Base-by-base conservation (phyloP, 2,888 invertebrate genomes). In the Cremastobaeus sp. region DNA sequence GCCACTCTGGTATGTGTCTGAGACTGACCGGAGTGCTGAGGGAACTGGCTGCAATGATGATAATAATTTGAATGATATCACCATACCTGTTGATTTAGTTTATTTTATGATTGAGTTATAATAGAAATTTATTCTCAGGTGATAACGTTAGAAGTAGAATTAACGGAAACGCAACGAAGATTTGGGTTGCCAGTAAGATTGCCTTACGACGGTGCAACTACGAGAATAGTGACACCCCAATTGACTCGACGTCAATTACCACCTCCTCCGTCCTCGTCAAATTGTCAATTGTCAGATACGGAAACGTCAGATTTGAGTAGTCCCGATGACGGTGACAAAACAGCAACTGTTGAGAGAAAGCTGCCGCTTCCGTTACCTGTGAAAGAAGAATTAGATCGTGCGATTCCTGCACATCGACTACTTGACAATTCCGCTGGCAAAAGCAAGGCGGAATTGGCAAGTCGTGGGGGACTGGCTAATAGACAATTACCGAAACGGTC, bases 351-450 rank as follows among this genome's bases (percentile, higher is more conserved):
- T 11, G 93, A 94, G 84, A 88, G 93, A 60, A 93, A 93, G 82
- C 85, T 92, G 57, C 92, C 92, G 0, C 76, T 87, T 6, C 86
- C 85, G 9, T 59, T 86, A 20, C 86, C 86, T 1, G 83, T 87
- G 3, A 86, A 86, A 55, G 87, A 95, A 83, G 96, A 96, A 88
- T 89, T 96, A 81, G 96, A 96, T 88, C 92, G 93, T 76, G 95
- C 95, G 0, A 94, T 97, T 70, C 97, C 97, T 54, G 95, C 95
- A 79, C 94, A 95, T 80, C 93, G 93, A 84, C 90, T 97, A 75
- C 90, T 98, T 48, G 97, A 98, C 88, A 95, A 94, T 81, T 94
- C 96, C 1, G 95, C 93, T 11, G 95, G 92, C 76, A 93, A 93
- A 87, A 92, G 92, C 74, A 95, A 94, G 89, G 96, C 95, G 12